phyloP scores from a whole-genome alignment of 2,797 vertebrate species.

The Acanthopagrus latus region DNA sequence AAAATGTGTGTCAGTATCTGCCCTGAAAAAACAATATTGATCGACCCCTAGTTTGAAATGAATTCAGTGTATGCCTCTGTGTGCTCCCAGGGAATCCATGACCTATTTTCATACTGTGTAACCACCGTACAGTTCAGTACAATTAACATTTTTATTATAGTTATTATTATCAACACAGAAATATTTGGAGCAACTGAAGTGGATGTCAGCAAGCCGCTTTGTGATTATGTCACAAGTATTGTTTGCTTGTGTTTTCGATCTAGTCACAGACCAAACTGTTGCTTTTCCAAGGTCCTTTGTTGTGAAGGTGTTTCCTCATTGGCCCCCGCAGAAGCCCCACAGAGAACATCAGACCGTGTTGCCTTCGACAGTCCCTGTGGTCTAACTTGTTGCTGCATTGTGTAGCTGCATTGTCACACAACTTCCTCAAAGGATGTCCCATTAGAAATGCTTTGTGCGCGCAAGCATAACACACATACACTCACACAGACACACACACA shows the following conservation, averaged over 20 bases:
- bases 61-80: background rate
- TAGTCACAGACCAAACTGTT: slow-evolving; percentile 19
- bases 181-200: background rate
- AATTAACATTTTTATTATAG: background rate
- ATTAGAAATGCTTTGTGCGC: slow-evolving; percentile 63
- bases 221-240: slow-evolving; percentile 47
- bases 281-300: slow-evolving; percentile 73
- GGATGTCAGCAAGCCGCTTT: slow-evolving; percentile 20
- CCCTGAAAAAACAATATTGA: no score
- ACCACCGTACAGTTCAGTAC: background rate
- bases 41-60: no score
- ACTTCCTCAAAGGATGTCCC: slow-evolving; percentile 82
- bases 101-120: background rate
- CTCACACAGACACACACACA: slow-evolving; percentile 27
- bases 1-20: no score
- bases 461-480: slow-evolving; percentile 6
- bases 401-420: slow-evolving; percentile 70
- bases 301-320: slow-evolving; percentile 75
- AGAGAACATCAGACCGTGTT: slow-evolving; percentile 68
- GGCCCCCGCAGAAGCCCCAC: slow-evolving; percentile 56
- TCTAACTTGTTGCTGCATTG: slow-evolving; percentile 50
- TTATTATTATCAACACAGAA: background rate
- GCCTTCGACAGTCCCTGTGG: slow-evolving; percentile 52
- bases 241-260: slow-evolving; percentile 42
- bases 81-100: background rate